Evolutionary conservation across 1,140 invertebrate species (phyloP).

Genomic region (Calliphora vicina): DNA sequence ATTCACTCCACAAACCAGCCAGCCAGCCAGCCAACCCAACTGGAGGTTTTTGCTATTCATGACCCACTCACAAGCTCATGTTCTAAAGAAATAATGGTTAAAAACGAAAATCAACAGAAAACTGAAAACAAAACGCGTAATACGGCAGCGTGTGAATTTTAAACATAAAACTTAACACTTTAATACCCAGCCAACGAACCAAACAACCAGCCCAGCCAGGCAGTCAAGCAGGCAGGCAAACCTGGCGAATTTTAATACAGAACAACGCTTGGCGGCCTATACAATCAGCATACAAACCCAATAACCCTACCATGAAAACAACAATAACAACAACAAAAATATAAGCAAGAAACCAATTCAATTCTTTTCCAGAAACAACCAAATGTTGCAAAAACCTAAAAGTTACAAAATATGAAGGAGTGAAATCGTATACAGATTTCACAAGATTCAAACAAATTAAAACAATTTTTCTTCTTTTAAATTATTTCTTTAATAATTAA

Average conservation of each 20-base stretch:
- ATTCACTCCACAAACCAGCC: neutral
- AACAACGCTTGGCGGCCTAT: neutral
- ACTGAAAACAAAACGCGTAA: neutral
- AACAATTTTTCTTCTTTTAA: no score
- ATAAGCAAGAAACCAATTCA: slow-evolving; percentile 17
- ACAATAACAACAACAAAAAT: neutral
- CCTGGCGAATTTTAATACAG: neutral
- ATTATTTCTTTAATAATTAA: no score
- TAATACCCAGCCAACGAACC: slow-evolving; percentile 6
- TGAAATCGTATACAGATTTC: no score
- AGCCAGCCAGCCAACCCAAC: neutral
- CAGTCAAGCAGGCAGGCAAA: no score
- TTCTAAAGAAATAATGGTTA: neutral
- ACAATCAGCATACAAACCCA: neutral
- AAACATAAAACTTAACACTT: slow-evolving; percentile 30
- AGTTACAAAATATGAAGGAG: slow-evolving; percentile 1
- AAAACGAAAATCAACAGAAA: neutral
- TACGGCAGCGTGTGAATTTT: slow-evolving; percentile 33
- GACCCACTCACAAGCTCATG: slow-evolving; percentile 19
- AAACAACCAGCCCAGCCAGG: neutral
- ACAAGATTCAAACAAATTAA: no score
- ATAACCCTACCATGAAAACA: neutral
- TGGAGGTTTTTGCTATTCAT: neutral
- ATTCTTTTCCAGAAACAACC: neutral
- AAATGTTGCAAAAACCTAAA: neutral